Evolutionary conservation across 2,888 invertebrate genomes (phyloP), one percentile per base, ranked within the genome.

Genomic region (Tinea pellionella): DNA sequence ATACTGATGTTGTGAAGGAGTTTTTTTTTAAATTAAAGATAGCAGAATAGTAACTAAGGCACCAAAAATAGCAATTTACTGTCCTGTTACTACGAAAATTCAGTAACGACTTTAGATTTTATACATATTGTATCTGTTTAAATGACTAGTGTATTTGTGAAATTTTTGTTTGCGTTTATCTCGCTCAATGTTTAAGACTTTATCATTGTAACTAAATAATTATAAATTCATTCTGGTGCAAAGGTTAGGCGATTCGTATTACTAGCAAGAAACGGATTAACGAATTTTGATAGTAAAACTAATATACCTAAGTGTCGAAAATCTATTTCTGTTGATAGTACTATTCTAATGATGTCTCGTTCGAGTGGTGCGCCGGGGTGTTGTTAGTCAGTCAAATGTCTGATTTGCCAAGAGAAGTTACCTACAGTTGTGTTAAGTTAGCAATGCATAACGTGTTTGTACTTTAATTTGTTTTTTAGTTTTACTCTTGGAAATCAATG

Each of bases 401-500:
- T 77, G 84, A 82, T 83, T 85, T 85, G 86, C 86, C 86, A 83
- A 84, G 86, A 85, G 83, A 84, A 86, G 87, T 87, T 87, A 87
- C 87, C 87, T 83, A 84, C 83, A 86, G 81, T 86, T 85, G 84
- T 84, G 84, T 85, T 85, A 80, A 85, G 80, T 83, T 87, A 86
- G 83, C 80, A 74, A 84, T 84, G 81, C 86, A 85, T 86, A 87
- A 86, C 86, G 85, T 87, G 86, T 87, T 86, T 87, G 86, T 87
- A 86, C 86, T 86, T 85, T 86, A 87, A 86, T 86, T 87, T 87
- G 87, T 86, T 86, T 86, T 87, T 86, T 87, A 86, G 86, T 86
- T 87, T 78, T 87, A 86, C 85, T 86, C 85, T 87, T 87, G 87
- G 86, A 87, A 86, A 86, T 86, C 86, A 84, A 85, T 86, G 87